Evolutionary conservation across 2,113 vertebrate species (phyloP).

Genomic region (Naja naja): DNA sequence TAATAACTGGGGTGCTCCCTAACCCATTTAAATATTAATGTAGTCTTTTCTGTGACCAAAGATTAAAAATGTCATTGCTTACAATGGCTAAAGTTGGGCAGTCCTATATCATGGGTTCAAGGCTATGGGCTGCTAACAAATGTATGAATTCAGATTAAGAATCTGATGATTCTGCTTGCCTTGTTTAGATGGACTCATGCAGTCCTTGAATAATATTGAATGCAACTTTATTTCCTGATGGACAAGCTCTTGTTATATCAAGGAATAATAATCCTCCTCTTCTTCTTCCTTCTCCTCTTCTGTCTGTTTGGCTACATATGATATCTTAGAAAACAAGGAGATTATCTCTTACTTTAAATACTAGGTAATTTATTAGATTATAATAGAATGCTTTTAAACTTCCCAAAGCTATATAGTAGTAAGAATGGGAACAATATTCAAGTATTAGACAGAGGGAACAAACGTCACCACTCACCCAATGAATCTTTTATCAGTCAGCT

Average conservation of each 20-base stretch:
- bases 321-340: neutral
- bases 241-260: neutral
- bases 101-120: neutral
- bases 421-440: neutral
- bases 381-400: no score
- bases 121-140: neutral
- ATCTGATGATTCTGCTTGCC: neutral
- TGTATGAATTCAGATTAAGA: neutral
- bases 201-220: neutral
- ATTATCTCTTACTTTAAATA: neutral
- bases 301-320: neutral
- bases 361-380: neutral
- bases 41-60: neutral
- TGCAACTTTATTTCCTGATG: neutral
- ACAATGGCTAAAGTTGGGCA: neutral
- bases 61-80: neutral
- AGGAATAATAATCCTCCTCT: neutral
- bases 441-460: neutral
- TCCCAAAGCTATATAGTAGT: neutral
- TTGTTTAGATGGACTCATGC: neutral
- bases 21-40: neutral
- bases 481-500: neutral
- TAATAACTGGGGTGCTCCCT: neutral
- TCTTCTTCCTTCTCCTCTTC: neutral
- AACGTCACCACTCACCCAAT: neutral